A percentile compares a stretch with the other conserved stretches of the same genome.
Conservation (phyloP, 2,113 vertebrate genomes). For the Megalops atlanticus region DNA sequence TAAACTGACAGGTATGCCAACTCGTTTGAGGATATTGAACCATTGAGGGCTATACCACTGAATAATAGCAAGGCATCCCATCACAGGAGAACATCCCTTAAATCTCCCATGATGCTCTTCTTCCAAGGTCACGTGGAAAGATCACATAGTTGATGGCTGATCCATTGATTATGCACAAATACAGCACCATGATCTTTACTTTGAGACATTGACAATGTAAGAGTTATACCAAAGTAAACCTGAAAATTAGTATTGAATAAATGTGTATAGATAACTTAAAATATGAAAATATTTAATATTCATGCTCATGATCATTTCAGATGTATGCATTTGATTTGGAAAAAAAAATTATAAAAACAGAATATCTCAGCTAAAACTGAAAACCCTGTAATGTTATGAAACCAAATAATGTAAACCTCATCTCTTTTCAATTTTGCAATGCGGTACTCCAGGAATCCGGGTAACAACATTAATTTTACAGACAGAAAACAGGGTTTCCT, state of each 20-base stretch:
- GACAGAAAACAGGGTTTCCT: conserved; percentile 48
- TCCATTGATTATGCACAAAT: neutral
- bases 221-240: too few relatives aligned
- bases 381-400: conserved; percentile 40
- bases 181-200: neutral
- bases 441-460: conserved; percentile 25
- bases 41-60: neutral
- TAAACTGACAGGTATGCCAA: neutral
- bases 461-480: conserved; percentile 60
- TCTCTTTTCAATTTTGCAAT: conserved; percentile 47
- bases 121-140: neutral
- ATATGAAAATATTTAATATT: conserved; percentile 47
- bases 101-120: neutral
- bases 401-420: conserved; percentile 39
- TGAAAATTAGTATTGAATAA: conserved; percentile 33
- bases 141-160: neutral
- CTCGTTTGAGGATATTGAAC: too few relatives aligned
- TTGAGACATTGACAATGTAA: too few relatives aligned
- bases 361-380: conserved; percentile 11
- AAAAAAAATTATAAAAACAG: conserved; percentile 53
- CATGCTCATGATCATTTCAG: conserved; percentile 46
- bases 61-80: neutral
- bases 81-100: neutral
- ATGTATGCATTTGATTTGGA: conserved; percentile 57
- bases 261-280: conserved; percentile 13